Base-by-base conservation (phyloP, 2,113 vertebrate genomes). In the Mugil cephalus region DNA sequence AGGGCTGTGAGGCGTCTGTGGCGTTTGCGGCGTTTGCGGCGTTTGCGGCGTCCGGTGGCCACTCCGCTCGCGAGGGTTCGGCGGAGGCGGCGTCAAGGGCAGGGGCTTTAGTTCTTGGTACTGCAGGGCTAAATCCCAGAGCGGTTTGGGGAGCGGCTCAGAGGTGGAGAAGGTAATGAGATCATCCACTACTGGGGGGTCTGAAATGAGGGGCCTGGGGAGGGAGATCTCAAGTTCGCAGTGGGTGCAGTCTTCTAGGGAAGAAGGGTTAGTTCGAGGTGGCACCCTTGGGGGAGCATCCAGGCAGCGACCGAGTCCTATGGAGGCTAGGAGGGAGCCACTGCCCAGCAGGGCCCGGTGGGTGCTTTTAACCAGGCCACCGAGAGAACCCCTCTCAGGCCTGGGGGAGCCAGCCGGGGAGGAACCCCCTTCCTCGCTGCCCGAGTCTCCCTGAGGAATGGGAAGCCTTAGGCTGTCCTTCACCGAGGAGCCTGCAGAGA, bases 251-350 rank as follows among this genome's bases (percentile, higher is more conserved):
- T 85, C 86, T 50, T 85, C 91, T 1, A 85, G 67, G 50, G 80
- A 79, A 2, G 89, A 80, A 5, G 66, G 80, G 63, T 94, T 90
- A 55, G 89, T 92, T 60, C 92, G 85, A 13, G 90, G 84, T 17
- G 82, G 92, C 12, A 89, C 87, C 52, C 85, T 79, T 0, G 93
- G 85, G 7, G 85, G 55, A 15, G 91, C 46, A 52, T 94, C 91
- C 51, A 94, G 77, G 76, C 80, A 24, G 76, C 94, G 94, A 7
- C 96, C 96, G 0, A 96, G 89, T 60, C 93, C 95, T 6, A 96
- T 69, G 0, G 95, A 95, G 5, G 95, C 95, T 1, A 97, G 88
- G 73, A 97, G 82, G 51, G 93, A 92, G 1, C 94, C 95, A 4
- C 93, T 83, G 0, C 87, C 89, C 6, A 97, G 88, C 61, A 97